A percentile compares a stretch with the other conserved stretches of the same genome.
Conservation (phyloP, 37 sponge, comb jelly and placozoan genomes). For the Eunapius fragilis region DNA sequence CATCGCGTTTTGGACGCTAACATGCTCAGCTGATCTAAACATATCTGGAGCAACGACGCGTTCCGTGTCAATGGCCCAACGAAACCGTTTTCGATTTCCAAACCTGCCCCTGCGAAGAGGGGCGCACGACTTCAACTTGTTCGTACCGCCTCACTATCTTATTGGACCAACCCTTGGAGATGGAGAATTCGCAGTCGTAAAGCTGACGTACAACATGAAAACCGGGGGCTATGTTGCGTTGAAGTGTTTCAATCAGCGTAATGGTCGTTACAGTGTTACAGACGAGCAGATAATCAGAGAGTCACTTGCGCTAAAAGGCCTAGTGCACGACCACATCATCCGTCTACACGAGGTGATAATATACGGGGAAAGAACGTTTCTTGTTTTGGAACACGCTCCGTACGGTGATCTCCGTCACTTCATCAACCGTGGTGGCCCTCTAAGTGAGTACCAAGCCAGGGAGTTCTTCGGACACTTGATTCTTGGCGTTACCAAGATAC, state of each 20-base stretch:
- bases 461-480: slow-evolving; percentile 52
- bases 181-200: slow-evolving; percentile 64
- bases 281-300: slow-evolving; percentile 74
- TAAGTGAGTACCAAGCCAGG: slow-evolving; percentile 44
- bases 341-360: slow-evolving; percentile 43
- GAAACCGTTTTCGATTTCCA: slow-evolving; percentile 31
- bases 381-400: slow-evolving; percentile 53
- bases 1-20: not conserved
- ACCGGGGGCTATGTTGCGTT: slow-evolving; percentile 36
- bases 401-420: slow-evolving; percentile 61
- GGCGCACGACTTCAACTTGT: slow-evolving; percentile 55
- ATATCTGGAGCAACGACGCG: not conserved
- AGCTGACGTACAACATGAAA: slow-evolving; percentile 51
- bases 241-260: slow-evolving; percentile 43
- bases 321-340: slow-evolving; percentile 53
- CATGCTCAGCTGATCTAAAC: not conserved
- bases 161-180: slow-evolving; percentile 55
- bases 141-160: slow-evolving; percentile 59
- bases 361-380: slow-evolving; percentile 48
- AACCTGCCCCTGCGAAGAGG: slow-evolving; percentile 44
- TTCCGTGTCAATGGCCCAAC: not conserved
- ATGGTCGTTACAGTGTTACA: slow-evolving; percentile 43
- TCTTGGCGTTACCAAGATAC: slow-evolving; percentile 46
- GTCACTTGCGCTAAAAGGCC: slow-evolving; percentile 48
- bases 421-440: slow-evolving; percentile 49